These are phyloP conservation scores for Dicentrarchus labrax DNA, from an alignment of 2,113 vertebrate genomes.

Conservation along the genomic window DNA sequence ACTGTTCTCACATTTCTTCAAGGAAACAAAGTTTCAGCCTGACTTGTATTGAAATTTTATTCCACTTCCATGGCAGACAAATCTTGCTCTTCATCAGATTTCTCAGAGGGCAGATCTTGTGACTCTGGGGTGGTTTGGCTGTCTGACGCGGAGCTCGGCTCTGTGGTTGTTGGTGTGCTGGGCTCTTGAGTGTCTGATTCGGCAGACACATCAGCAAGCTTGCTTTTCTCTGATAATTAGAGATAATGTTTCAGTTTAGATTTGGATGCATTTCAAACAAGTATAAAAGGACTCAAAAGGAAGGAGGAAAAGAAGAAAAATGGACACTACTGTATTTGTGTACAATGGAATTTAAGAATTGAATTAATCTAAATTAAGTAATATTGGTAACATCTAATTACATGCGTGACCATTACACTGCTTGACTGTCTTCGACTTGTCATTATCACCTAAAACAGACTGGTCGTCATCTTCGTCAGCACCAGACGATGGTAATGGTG, in stretches of 20 bases:
- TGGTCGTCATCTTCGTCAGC: constrained; percentile 72
- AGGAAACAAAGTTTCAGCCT: constrained; percentile 35
- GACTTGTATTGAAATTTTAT: constrained; percentile 76
- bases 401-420: not conserved
- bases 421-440: too few species aligned
- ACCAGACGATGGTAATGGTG: constrained; percentile 54
- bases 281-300: not conserved
- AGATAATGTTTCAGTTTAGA: constrained; percentile 10
- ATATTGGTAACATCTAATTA: not conserved
- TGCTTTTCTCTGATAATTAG: constrained; percentile 59
- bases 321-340: not conserved
- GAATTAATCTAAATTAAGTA: not conserved
- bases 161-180: constrained; percentile 42
- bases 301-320: not conserved
- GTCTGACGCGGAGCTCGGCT: constrained; percentile 64
- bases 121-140: constrained; percentile 73
- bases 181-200: constrained; percentile 56
- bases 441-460: constrained; percentile 65
- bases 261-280: not conserved
- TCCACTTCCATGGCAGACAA: constrained; percentile 89
- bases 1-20: constrained; percentile 12
- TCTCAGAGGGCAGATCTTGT: constrained; percentile 71
- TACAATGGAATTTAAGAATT: not conserved
- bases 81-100: constrained; percentile 85
- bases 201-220: constrained; percentile 50